Conservation (phyloP, 2,888 invertebrate genomes). For the Papilio gigon region DNA sequence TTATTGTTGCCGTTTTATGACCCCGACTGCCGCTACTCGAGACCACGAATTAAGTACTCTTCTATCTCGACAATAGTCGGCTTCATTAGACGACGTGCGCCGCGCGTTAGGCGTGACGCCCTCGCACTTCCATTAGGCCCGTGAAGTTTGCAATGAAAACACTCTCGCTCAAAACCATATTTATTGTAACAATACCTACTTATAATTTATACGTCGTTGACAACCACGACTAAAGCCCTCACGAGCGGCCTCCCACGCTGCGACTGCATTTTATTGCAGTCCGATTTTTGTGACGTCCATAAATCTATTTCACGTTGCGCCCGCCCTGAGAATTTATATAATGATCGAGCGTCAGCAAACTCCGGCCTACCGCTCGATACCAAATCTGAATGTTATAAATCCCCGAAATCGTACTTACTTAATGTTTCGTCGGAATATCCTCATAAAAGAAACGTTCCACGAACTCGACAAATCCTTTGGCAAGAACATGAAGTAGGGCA, state of each 20-base stretch:
- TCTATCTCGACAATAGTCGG: slow-evolving; percentile 72
- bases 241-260: slow-evolving; percentile 60
- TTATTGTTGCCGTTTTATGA: slow-evolving; percentile 62
- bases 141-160: slow-evolving; percentile 74
- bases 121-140: slow-evolving; percentile 69
- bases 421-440: slow-evolving; percentile 69
- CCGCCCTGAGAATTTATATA: slow-evolving; percentile 19
- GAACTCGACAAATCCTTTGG: slow-evolving; percentile 80
- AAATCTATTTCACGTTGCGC: slow-evolving; percentile 42
- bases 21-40: slow-evolving; percentile 58
- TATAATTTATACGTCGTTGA: slow-evolving; percentile 75
- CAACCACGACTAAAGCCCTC: slow-evolving; percentile 69
- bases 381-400: slow-evolving; percentile 74
- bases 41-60: slow-evolving; percentile 74
- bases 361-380: slow-evolving; percentile 53
- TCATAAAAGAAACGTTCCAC: slow-evolving; percentile 79
- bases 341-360: slow-evolving; percentile 45
- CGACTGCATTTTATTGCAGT: slow-evolving; percentile 69
- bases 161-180: slow-evolving; percentile 69
- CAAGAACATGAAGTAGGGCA: slow-evolving; percentile 80
- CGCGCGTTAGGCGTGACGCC: slow-evolving; percentile 76
- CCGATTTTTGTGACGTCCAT: slow-evolving; percentile 41
- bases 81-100: slow-evolving; percentile 79
- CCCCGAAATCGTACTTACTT: slow-evolving; percentile 75
- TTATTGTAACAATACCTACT: slow-evolving; percentile 74